These are phyloP conservation scores for Tenthredo notha DNA, from an alignment of 2,888 invertebrate genomes.

Conservation along the genomic window DNA sequence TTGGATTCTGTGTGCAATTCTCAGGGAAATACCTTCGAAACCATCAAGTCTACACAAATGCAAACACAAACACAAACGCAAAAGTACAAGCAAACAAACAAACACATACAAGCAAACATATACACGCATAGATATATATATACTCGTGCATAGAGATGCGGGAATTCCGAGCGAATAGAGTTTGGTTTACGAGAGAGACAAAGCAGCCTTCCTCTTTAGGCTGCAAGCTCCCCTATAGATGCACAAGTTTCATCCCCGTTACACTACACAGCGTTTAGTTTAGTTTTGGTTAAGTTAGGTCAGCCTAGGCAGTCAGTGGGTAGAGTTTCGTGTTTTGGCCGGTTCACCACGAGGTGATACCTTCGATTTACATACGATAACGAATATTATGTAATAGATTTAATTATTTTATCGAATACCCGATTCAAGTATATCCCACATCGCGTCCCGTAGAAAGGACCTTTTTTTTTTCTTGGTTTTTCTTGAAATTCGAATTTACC, in stretches of 20 bases:
- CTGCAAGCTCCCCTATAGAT: background rate
- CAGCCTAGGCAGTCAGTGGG: background rate
- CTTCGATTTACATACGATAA: background rate
- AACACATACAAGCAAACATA: background rate
- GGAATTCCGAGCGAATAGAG: constrained; percentile 40
- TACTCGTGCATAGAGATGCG: background rate
- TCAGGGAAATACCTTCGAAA: background rate
- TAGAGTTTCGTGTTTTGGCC: background rate
- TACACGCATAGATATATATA: background rate
- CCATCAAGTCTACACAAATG: background rate
- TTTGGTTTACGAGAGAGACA: constrained; percentile 39
- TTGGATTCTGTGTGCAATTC: background rate
- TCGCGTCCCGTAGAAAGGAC: too few relatives aligned
- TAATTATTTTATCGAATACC: background rate
- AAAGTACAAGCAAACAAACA: background rate
- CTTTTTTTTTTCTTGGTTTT: background rate
- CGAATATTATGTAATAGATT: constrained; percentile 15
- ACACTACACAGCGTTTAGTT: constrained; percentile 13
- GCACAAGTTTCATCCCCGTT: background rate
- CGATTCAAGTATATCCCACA: background rate
- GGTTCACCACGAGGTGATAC: background rate
- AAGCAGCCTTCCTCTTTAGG: constrained; percentile 38
- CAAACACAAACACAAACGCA: background rate
- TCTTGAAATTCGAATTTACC: background rate
- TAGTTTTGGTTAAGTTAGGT: constrained; percentile 34